Evolutionary conservation across 2,113 vertebrate species (phyloP), one percentile per base, ranked within the genome.

Genomic region (Gnathonemus echidnorhynchus): DNA sequence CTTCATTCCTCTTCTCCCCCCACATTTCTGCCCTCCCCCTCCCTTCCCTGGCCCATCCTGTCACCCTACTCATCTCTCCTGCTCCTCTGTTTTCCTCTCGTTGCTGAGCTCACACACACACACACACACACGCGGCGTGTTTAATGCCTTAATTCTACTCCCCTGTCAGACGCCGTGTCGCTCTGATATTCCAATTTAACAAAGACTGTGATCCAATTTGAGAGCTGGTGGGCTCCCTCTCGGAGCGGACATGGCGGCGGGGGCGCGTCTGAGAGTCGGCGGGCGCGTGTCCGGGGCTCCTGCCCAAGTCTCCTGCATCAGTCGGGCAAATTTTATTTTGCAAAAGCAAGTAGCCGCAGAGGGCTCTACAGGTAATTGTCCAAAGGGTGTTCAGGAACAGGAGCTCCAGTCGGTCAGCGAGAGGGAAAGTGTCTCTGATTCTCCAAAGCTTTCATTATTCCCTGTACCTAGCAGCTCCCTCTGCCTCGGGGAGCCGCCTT

Each of bases 181-280:
- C 95, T 95, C 94, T 95, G 94, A 96, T 95, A 95, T 94, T 95
- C 93, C 92, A 94, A 95, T 92, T 90, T 93, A 95, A 92, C 90
- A 94, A 92, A 94, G 94, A 92, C 94, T 93, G 92, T 94, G 93
- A 94, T 96, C 95, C 93, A 95, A 95, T 95, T 95, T 94, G 92
- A 92, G 91, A 91, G 90, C 92, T 95, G 95, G 94, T 93, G 93
- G 89, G 88, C 86, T 52, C 92, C 94, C 92, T 93, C 90, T 91
- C 87, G 89, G 88, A 92, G 56, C 56, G 31, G 45, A 70, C 48
- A 35, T 19, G 70, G 31, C 3, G 45, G 13, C 5, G 5, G 35
- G n/a, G 39, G 45, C 0, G 5, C 2, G 21, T 39, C 21, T 35
- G 42, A 45, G 89, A 49, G n/a, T 83, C 31, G 27, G 10, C 35